Base-by-base conservation (phyloP, 2,797 vertebrate genomes). In the Arvicola amphibius region DNA sequence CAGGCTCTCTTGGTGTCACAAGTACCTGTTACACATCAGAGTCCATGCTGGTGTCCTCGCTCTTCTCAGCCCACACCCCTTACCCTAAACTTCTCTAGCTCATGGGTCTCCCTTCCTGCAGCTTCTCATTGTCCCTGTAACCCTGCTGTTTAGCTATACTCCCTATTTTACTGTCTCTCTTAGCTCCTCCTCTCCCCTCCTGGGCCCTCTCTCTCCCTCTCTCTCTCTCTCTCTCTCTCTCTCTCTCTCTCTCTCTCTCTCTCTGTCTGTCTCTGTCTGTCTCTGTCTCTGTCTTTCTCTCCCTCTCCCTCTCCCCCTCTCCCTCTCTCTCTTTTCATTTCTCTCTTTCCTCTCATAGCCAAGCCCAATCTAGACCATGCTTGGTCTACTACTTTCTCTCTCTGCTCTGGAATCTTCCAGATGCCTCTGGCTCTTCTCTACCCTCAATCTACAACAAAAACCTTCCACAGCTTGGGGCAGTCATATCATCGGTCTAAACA, bases 161-260 rank as follows among this genome's bases (percentile, higher is more conserved):
- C 56, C 56, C 17, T 46, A 29, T 48, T 67, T 67, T 48, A 4
- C 32, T 63, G n/a, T 67, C 63, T 34, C 43, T 48, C 43, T 23
- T 48, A 84, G 61, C 32, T 43, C 16, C 61, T 84, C 40, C 61
- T 2, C 40, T 21, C 8, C 21, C 4, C 4, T 11, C 13, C 25
- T 17, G 0, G 1, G 23, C 14, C 14, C 3, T 21, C 32, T 78
- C 16, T 46, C 14, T 34, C 16, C 32, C 7, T 1, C 6, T 2
- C 16, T 51, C 46, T 77, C 27, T 76, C 11, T 29, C 23, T 14
- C 11, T 76, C 1, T 74, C 9, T 73, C n/a, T 40, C 1, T 73
- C 9, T 73, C 73, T 43, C 11, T 46, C 12, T 46, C 25, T 76
- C 43, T 29, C 74, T 27, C 1, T 73, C 4, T 40, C 40, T 48